phyloP scores from a whole-genome alignment of 2,113 vertebrate species.

The Mugil cephalus region DNA sequence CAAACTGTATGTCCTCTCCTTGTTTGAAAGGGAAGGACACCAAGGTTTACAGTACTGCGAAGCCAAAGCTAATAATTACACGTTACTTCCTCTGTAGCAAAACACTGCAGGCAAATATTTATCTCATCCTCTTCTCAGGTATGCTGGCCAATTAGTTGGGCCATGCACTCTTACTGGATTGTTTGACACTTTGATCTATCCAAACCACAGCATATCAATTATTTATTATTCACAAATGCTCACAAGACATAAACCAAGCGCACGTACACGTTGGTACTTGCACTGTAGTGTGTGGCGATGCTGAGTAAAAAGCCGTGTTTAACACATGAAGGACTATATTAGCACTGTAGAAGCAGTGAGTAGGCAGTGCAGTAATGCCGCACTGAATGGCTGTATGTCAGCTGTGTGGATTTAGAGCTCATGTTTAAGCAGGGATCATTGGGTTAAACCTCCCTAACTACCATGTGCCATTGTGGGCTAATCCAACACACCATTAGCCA shows the following conservation, averaged over 20 bases:
- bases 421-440: constrained; percentile 72
- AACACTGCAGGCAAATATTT: constrained; percentile 66
- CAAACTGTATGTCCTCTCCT: constrained; percentile 22
- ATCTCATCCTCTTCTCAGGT: constrained; percentile 47
- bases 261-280: not conserved
- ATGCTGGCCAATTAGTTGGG: constrained; percentile 22
- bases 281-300: not conserved
- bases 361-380: constrained; percentile 4
- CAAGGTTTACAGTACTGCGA: constrained; percentile 37
- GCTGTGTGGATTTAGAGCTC: constrained; percentile 65
- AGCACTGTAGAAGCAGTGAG: constrained; percentile 15
- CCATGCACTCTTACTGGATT: not conserved
- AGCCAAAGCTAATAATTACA: constrained; percentile 50
- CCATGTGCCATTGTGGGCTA: constrained; percentile 55
- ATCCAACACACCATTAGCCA: constrained; percentile 60
- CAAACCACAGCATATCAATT: constrained; percentile 5
- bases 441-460: constrained; percentile 70
- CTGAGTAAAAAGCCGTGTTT: constrained; percentile 3
- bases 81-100: constrained; percentile 53
- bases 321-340: constrained; percentile 15
- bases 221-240: not conserved
- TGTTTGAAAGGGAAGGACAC: constrained; percentile 32
- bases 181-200: constrained; percentile 6
- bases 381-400: constrained; percentile 51
- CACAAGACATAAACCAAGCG: not conserved